phyloP scores from a whole-genome alignment of 2,888 invertebrate genomes.

The Andricus curvator region DNA sequence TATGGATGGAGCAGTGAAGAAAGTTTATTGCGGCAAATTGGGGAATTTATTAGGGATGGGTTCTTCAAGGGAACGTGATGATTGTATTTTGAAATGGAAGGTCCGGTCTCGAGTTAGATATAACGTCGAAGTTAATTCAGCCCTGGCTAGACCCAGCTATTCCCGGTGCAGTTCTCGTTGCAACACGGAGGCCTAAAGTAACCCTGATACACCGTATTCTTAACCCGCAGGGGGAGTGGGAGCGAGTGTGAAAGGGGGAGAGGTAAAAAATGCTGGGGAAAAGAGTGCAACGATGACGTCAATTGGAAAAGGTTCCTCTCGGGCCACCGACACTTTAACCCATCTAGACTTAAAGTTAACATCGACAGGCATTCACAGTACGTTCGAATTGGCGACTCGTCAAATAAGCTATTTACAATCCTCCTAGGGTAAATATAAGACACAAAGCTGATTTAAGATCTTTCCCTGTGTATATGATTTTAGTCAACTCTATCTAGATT shows the following conservation, averaged over 20 bases:
- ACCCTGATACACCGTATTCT: slow-evolving; percentile 72
- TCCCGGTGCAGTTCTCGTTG: slow-evolving; percentile 66
- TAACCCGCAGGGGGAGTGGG: slow-evolving; percentile 58
- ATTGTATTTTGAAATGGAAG: slow-evolving; percentile 52
- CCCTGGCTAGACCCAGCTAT: slow-evolving; percentile 65
- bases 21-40: slow-evolving; percentile 7
- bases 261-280: slow-evolving; percentile 53
- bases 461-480: not conserved
- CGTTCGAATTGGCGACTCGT: slow-evolving; percentile 68
- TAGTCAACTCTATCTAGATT: not conserved
- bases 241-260: slow-evolving; percentile 46
- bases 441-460: slow-evolving; percentile 46
- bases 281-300: slow-evolving; percentile 75
- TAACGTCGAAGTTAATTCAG: slow-evolving; percentile 62
- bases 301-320: slow-evolving; percentile 76
- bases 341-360: slow-evolving; percentile 48
- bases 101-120: slow-evolving; percentile 49
- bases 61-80: slow-evolving; percentile 39
- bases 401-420: slow-evolving; percentile 70
- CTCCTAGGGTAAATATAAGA: slow-evolving; percentile 68
- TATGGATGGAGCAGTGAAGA: not conserved
- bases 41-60: slow-evolving; percentile 44
- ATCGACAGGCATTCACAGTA: slow-evolving; percentile 52
- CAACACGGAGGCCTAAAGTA: slow-evolving; percentile 66
- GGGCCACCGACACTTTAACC: slow-evolving; percentile 46